Evolutionary conservation across 2,888 invertebrate species (phyloP).

Genomic region (Nephrotoma flavescens): DNA sequence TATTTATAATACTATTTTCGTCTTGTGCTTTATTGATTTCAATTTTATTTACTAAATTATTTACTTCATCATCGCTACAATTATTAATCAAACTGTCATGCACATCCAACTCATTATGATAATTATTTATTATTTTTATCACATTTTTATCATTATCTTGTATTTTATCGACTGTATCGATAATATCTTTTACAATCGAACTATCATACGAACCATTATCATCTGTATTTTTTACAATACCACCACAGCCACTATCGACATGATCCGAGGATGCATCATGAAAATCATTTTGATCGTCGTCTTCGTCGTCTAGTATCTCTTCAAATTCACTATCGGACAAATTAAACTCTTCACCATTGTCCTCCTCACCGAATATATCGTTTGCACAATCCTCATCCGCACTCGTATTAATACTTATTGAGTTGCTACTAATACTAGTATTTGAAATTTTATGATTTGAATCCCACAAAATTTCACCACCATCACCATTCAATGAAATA

Average conservation of each 20-base stretch:
- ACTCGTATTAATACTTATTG: conserved; percentile 11
- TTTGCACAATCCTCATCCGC: conserved; percentile 9
- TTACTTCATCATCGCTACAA: neutral
- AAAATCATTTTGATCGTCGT: neutral
- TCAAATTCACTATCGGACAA: conserved; percentile 23
- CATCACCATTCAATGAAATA: neutral
- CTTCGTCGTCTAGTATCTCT: conserved; percentile 9
- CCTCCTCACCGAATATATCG: conserved; percentile 16
- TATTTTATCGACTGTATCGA: neutral
- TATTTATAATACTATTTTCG: neutral
- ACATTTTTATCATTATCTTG: neutral
- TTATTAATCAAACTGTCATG: neutral
- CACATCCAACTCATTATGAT: neutral
- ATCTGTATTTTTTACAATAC: neutral
- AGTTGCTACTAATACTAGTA: conserved; percentile 6
- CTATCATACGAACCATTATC: neutral
- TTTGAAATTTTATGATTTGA: neutral
- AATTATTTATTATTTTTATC: neutral
- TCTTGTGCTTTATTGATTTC: neutral
- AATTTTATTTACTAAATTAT: neutral
- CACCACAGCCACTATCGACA: neutral
- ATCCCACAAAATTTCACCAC: conserved; percentile 1
- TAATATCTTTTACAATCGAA: neutral
- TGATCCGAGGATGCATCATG: neutral
- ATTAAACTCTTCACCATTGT: conserved; percentile 23